phyloP scores from a whole-genome alignment of 2,113 vertebrate genomes.

The Illadopsis cleaveri region DNA sequence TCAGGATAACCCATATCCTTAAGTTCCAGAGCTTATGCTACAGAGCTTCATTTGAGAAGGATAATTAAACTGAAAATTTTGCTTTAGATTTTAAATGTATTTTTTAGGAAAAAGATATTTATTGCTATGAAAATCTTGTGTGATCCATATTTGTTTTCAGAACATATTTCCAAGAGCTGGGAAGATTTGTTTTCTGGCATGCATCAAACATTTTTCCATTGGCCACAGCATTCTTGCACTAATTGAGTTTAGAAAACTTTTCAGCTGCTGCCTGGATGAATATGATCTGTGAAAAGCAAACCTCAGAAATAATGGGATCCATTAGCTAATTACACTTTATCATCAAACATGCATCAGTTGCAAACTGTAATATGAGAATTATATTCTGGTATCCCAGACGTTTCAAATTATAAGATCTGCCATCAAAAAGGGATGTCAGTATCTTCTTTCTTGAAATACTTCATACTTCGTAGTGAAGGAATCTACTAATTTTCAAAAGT shows the following conservation, averaged over 20 bases:
- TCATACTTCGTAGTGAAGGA: background rate
- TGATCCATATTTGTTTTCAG: constrained; percentile 52
- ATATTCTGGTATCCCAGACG: background rate
- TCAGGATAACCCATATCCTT: background rate
- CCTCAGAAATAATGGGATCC: constrained; percentile 27
- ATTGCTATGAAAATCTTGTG: constrained; percentile 14
- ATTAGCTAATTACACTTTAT: constrained; percentile 48
- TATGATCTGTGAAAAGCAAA: background rate
- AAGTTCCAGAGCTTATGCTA: background rate
- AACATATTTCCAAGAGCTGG: constrained; percentile 48
- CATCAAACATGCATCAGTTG: background rate
- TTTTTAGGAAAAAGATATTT: background rate
- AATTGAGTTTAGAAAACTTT: constrained; percentile 59
- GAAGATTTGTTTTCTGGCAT: constrained; percentile 59
- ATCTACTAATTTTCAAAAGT: background rate
- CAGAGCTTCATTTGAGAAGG: background rate
- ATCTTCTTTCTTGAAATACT: background rate
- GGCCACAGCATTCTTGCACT: constrained; percentile 60
- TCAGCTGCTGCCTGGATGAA: constrained; percentile 38
- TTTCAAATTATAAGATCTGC: background rate
- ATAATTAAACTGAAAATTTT: background rate
- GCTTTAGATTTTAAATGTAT: background rate
- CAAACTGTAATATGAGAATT: constrained; percentile 14
- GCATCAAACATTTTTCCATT: constrained; percentile 63
- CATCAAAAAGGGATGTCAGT: background rate